phyloP scores from a whole-genome alignment of 92 coral and sea anemone species.

The Phenganax marumi region DNA sequence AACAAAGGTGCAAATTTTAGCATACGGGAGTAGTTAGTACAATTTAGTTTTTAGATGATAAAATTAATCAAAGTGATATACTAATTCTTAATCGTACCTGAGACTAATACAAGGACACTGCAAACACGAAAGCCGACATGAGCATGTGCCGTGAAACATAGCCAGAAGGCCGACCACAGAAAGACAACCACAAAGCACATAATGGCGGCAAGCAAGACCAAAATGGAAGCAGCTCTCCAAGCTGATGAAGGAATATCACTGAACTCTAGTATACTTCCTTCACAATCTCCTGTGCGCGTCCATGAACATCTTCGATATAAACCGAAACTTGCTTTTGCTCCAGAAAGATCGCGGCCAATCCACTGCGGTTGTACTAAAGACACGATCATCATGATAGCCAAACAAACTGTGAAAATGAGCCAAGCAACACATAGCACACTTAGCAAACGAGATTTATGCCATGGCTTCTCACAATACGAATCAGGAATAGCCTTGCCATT shows the following conservation, averaged over 20 bases:
- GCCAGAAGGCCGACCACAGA: conserved; percentile 69
- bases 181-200: conserved; percentile 72
- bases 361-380: conserved; percentile 94
- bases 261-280: conserved; percentile 72
- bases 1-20: too few species aligned
- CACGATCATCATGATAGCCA: conserved; percentile 87
- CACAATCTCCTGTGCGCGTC: conserved; percentile 59
- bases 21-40: neutral
- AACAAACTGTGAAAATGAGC: conserved; percentile 78
- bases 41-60: neutral
- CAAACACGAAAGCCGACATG: conserved; percentile 79
- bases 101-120: conserved; percentile 76
- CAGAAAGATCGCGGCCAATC: conserved; percentile 63
- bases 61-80: neutral
- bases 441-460: conserved; percentile 84
- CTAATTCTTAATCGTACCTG: conserved; percentile 55
- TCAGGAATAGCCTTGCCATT: neutral
- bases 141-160: conserved; percentile 67
- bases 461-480: conserved; percentile 59
- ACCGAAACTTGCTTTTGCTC: conserved; percentile 72
- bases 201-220: conserved; percentile 73
- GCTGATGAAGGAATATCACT: conserved; percentile 71
- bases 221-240: conserved; percentile 85
- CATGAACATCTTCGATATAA: conserved; percentile 78
- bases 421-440: conserved; percentile 80